Conservation (phyloP, 2,888 invertebrate genomes). For the Athalia circularis region DNA sequence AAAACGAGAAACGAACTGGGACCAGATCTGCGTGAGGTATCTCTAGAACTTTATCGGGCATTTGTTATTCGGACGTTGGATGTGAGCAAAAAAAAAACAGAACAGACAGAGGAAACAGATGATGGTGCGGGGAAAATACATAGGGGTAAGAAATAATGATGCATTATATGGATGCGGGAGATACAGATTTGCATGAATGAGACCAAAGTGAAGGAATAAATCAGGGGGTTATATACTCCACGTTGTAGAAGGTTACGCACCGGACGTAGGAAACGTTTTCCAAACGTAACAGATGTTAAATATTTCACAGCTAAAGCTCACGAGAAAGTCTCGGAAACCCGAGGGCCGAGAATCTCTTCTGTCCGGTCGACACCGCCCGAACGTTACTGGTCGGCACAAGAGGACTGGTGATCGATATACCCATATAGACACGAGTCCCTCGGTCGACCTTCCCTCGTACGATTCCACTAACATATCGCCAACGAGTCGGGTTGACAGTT, state of each 20-base stretch:
- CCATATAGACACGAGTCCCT: constrained; percentile 28
- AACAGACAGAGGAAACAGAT: not conserved
- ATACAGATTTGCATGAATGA: constrained; percentile 44
- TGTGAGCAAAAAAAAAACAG: not conserved
- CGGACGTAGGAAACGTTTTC: constrained; percentile 11
- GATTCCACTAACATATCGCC: constrained; percentile 32
- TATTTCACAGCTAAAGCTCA: constrained; percentile 14
- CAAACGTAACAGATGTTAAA: constrained; percentile 29
- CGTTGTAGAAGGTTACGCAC: not conserved
- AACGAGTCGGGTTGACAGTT: constrained; percentile 45
- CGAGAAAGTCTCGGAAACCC: not conserved
- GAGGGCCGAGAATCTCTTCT: constrained; percentile 18
- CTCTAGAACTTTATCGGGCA: not conserved
- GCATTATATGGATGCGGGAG: constrained; percentile 45
- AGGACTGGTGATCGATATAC: constrained; percentile 38
- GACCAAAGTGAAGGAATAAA: constrained; percentile 26
- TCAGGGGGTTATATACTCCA: constrained; percentile 7
- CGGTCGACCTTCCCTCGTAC: constrained; percentile 18
- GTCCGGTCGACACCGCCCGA: constrained; percentile 22
- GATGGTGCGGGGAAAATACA: not conserved
- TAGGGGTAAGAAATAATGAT: constrained; percentile 20
- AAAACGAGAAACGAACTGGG: not conserved
- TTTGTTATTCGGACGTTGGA: constrained; percentile 33
- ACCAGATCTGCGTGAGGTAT: constrained; percentile 9
- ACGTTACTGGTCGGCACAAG: not conserved